phyloP scores from a whole-genome alignment of 1,140 invertebrate genomes.

The Megalonaias nervosa region DNA sequence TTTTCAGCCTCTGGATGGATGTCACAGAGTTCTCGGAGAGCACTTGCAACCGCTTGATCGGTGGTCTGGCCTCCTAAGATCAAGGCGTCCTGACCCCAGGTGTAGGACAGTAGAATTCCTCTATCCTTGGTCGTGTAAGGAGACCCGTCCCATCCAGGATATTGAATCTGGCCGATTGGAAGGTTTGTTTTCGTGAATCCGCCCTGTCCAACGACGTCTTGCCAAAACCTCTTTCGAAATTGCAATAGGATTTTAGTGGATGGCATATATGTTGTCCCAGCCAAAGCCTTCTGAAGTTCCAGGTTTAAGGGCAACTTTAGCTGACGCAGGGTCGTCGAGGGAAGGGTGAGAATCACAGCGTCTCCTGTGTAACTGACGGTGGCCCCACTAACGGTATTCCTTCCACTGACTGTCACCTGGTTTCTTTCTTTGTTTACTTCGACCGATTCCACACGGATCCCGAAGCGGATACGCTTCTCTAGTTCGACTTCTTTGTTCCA shows the following conservation, averaged over 20 bases:
- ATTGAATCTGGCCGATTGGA: slow-evolving; percentile 35
- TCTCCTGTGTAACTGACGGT: slow-evolving; percentile 6
- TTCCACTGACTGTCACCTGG: neutral
- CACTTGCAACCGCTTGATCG: slow-evolving; percentile 32
- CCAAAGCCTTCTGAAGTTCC: slow-evolving; percentile 19
- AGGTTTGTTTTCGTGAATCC: slow-evolving; percentile 34
- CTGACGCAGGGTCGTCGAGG: slow-evolving; percentile 30
- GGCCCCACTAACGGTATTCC: slow-evolving; percentile 12
- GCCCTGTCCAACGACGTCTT: slow-evolving; percentile 32
- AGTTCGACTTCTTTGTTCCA: slow-evolving; percentile 33
- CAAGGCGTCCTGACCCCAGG: slow-evolving; percentile 28
- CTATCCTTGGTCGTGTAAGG: slow-evolving; percentile 7
- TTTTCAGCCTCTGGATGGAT: slow-evolving; percentile 38
- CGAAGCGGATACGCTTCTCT: slow-evolving; percentile 15
- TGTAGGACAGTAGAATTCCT: slow-evolving; percentile 33
- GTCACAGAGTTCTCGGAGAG: slow-evolving; percentile 30
- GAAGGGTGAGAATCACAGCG: slow-evolving; percentile 38
- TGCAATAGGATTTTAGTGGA: slow-evolving; percentile 38
- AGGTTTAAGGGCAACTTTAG: slow-evolving; percentile 14
- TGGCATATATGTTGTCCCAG: slow-evolving; percentile 15
- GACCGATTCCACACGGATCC: neutral
- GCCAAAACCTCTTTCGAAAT: slow-evolving; percentile 39
- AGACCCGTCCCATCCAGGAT: slow-evolving; percentile 21
- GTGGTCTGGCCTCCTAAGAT: slow-evolving; percentile 24
- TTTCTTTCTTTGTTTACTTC: neutral